Evolutionary conservation across 2,888 invertebrate genomes (phyloP).

Genomic region (Drosophila nr. perissopoda): DNA sequence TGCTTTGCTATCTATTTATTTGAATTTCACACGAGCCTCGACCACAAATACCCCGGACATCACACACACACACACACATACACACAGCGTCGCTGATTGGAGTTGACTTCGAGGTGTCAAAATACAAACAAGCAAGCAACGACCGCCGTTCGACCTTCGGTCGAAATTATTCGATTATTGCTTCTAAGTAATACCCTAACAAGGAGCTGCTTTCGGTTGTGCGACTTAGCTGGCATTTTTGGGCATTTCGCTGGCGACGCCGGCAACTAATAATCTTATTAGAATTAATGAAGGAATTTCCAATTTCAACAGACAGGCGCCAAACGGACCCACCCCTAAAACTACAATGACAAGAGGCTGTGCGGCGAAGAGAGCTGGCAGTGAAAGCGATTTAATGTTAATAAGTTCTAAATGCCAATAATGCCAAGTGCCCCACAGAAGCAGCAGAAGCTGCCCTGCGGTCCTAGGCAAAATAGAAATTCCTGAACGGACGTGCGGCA

Average conservation of each 20-base stretch:
- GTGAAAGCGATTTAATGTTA: slow-evolving; percentile 75
- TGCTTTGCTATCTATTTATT: slow-evolving; percentile 46
- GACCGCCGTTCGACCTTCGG: slow-evolving; percentile 51
- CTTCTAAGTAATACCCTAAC: slow-evolving; percentile 11
- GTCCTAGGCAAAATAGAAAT: slow-evolving; percentile 72
- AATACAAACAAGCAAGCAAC: slow-evolving; percentile 55
- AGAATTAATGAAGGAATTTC: slow-evolving; percentile 82
- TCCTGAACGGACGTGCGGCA: slow-evolving; percentile 65
- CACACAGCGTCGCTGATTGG: slow-evolving; percentile 45
- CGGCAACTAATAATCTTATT: slow-evolving; percentile 83
- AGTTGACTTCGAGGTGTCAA: slow-evolving; percentile 75
- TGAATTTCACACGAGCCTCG: slow-evolving; percentile 63
- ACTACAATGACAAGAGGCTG: not conserved
- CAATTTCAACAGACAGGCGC: slow-evolving; percentile 72
- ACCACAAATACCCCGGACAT: slow-evolving; percentile 49
- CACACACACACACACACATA: not conserved
- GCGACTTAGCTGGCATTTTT: slow-evolving; percentile 21
- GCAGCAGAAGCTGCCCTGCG: slow-evolving; percentile 30
- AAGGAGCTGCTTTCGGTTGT: slow-evolving; percentile 2
- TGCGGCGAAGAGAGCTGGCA: slow-evolving; percentile 1
- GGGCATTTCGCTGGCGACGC: slow-evolving; percentile 42
- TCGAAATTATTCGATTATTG: slow-evolving; percentile 63
- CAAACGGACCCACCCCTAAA: slow-evolving; percentile 13
- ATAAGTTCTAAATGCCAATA: slow-evolving; percentile 75
- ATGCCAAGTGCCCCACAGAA: slow-evolving; percentile 58